phyloP scores from a whole-genome alignment of 2,888 invertebrate species.

The Dryocosmus kuriphilus region DNA sequence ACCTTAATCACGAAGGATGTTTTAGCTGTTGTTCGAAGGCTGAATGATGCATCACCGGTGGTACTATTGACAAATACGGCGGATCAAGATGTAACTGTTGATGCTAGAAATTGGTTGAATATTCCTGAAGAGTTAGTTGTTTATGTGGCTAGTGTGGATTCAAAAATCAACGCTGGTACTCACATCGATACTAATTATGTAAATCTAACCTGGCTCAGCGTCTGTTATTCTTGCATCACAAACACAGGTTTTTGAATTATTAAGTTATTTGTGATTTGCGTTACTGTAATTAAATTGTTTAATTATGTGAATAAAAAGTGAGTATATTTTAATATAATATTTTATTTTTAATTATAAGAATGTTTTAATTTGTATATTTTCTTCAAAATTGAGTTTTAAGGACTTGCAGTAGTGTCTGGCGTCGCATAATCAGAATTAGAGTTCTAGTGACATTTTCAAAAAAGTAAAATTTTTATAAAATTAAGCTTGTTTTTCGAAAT shows the following conservation, averaged over 20 bases:
- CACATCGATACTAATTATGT: conserved; percentile 49
- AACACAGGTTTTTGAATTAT: not conserved
- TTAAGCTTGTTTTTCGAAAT: too few species aligned
- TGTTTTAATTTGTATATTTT: too few species aligned
- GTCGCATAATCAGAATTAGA: too few species aligned
- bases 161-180: conserved; percentile 50
- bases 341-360: too few species aligned
- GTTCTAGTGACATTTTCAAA: too few species aligned
- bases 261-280: not conserved
- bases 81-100: conserved; percentile 50
- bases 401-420: too few species aligned
- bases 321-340: too few species aligned
- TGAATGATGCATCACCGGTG: conserved; percentile 46
- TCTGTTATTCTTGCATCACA: conserved; percentile 59
- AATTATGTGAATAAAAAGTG: not conserved
- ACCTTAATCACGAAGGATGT: conserved; percentile 57
- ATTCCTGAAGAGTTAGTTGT: conserved; percentile 60
- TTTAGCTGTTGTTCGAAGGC: conserved; percentile 62
- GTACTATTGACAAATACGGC: conserved; percentile 64
- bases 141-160: conserved; percentile 60
- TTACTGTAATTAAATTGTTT: not conserved
- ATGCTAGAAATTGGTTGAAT: conserved; percentile 62
- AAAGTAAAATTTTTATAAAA: too few species aligned
- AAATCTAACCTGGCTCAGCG: conserved; percentile 61
- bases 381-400: too few species aligned